Conservation (phyloP, 2,888 invertebrate genomes). For the Flexamia atlantica region DNA sequence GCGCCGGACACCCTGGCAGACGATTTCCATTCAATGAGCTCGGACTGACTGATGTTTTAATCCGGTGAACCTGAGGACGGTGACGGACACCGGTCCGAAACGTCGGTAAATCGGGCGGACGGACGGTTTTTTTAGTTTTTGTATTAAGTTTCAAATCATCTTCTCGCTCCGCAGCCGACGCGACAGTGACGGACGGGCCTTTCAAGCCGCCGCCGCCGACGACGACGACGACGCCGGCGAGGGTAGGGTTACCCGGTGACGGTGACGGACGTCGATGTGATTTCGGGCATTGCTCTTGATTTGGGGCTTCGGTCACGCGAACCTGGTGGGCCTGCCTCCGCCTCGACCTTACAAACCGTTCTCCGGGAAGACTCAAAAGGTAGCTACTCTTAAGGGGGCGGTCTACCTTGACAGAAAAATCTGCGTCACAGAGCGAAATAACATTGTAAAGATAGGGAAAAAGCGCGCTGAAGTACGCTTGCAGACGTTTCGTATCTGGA, state of each 20-base stretch:
- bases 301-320: too few species aligned
- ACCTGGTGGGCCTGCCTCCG: too few species aligned
- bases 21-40: conserved; percentile 53
- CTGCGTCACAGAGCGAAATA: too few species aligned
- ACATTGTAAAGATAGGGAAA: too few species aligned
- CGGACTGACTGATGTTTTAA: conserved; percentile 58
- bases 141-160: conserved; percentile 45
- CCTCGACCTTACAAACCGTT: too few species aligned
- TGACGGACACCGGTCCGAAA: conserved; percentile 51
- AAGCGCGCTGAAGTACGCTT: too few species aligned
- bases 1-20: not conserved
- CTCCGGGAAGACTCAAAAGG: too few species aligned
- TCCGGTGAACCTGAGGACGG: conserved; percentile 50
- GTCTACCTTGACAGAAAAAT: too few species aligned
- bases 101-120: conserved; percentile 44
- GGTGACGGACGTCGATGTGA: not conserved
- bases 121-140: conserved; percentile 17
- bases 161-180: conserved; percentile 24
- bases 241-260: not conserved
- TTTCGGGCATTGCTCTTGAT: not conserved
- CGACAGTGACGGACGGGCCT: conserved; percentile 34
- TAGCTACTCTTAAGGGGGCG: too few species aligned
- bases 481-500: too few species aligned
- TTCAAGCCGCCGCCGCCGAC: conserved; percentile 29
- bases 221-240: not conserved